Conservation (phyloP, 64 coral and sea anemone species). For the Montipora efflorescens region DNA sequence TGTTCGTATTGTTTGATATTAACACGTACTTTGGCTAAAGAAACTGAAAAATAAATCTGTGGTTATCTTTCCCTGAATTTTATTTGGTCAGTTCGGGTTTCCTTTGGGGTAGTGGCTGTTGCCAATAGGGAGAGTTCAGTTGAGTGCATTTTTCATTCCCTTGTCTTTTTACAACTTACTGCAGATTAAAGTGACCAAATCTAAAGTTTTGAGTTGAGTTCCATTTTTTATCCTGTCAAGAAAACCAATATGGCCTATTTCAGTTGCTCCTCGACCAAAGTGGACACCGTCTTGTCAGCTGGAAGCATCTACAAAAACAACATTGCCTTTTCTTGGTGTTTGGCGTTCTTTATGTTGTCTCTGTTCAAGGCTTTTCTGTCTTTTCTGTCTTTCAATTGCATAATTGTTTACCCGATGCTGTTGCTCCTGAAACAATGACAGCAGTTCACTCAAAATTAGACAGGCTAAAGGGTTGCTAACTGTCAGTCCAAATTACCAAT, state of each 20-base stretch:
- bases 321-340: background rate
- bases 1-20: background rate
- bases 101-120: too few relatives aligned
- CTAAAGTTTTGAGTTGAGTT: too few relatives aligned
- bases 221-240: too few relatives aligned
- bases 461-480: too few relatives aligned
- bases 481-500: too few relatives aligned
- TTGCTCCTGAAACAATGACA: constrained; percentile 19
- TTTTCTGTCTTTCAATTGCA: constrained; percentile 21
- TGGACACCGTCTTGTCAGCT: background rate
- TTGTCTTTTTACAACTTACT: too few relatives aligned
- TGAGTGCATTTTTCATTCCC: too few relatives aligned
- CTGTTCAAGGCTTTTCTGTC: background rate
- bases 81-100: too few relatives aligned
- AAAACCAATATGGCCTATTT: too few relatives aligned
- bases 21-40: background rate
- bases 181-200: too few relatives aligned
- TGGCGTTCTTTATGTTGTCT: background rate
- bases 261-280: too few relatives aligned
- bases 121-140: too few relatives aligned
- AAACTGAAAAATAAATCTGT: constrained; percentile 4
- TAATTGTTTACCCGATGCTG: constrained; percentile 7
- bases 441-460: background rate
- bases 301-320: background rate
- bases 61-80: background rate